A percentile compares a stretch with the other conserved stretches of the same genome.
Evolutionary conservation across 2,888 invertebrate species (phyloP).

Genomic region (Bombylius major): DNA sequence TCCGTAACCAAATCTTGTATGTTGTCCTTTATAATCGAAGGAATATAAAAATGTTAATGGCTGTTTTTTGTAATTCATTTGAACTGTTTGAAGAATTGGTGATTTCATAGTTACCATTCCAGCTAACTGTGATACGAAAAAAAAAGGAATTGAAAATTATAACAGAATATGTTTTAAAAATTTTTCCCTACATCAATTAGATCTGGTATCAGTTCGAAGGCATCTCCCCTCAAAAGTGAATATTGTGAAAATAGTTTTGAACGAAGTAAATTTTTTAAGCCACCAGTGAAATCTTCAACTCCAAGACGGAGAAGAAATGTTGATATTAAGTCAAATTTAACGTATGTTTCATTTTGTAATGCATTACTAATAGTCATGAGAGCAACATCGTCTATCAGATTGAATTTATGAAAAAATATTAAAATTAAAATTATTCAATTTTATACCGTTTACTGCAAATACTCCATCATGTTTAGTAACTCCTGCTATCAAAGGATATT

Average conservation of each 20-base stretch:
- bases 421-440: too few species aligned
- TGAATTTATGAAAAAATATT: too few species aligned
- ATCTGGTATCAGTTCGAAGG: constrained; percentile 35
- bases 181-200: constrained; percentile 38
- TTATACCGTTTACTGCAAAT: constrained; percentile 33
- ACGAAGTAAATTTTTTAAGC: too few species aligned
- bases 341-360: too few species aligned
- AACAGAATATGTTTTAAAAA: background rate
- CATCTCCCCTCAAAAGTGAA: constrained; percentile 24
- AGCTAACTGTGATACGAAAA: background rate
- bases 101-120: constrained; percentile 34
- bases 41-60: constrained; percentile 37
- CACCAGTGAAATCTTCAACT: too few species aligned
- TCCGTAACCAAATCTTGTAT: constrained; percentile 36
- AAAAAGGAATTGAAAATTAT: background rate
- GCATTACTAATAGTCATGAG: too few species aligned
- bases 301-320: too few species aligned
- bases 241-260: too few species aligned
- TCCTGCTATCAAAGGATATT: constrained; percentile 34
- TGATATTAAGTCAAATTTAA: too few species aligned
- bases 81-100: constrained; percentile 32
- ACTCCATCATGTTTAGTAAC: constrained; percentile 39
- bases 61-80: constrained; percentile 17
- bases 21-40: constrained; percentile 38
- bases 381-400: too few species aligned